Conservation (phyloP, 1,140 invertebrate species). For the Prorops nasuta region DNA sequence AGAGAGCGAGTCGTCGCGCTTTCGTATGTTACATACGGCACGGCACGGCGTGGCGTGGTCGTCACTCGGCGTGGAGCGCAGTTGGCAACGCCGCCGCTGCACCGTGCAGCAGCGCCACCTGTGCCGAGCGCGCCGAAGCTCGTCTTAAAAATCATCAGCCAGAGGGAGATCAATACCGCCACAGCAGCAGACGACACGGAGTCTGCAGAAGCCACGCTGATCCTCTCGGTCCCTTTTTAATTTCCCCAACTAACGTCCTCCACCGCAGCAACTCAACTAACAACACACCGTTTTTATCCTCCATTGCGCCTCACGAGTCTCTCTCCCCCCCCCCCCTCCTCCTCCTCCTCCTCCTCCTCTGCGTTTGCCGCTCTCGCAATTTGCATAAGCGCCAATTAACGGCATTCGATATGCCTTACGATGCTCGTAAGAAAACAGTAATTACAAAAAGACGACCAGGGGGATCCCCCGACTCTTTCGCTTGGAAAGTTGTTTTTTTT, state of each 20-base stretch:
- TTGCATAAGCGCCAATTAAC: too few species aligned
- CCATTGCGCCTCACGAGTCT: neutral
- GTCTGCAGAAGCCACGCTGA: constrained; percentile 8
- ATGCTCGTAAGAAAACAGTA: too few species aligned
- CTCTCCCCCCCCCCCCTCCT: too few species aligned
- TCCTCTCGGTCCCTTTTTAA: constrained; percentile 2
- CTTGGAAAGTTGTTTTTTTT: neutral
- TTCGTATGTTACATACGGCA: too few species aligned
- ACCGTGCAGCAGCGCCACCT: constrained; percentile 35
- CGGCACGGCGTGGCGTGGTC: neutral
- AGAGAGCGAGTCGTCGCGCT: constrained; percentile 1
- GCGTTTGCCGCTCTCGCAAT: too few species aligned
- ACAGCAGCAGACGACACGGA: constrained; percentile 13
- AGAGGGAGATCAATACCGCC: constrained; percentile 38
- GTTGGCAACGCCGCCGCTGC: neutral
- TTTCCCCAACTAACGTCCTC: neutral
- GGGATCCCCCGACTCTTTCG: too few species aligned
- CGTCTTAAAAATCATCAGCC: constrained; percentile 43
- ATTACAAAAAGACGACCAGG: too few species aligned
- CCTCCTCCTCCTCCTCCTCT: too few species aligned
- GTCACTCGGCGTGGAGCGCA: neutral
- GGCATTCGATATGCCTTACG: too few species aligned
- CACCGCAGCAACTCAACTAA: neutral
- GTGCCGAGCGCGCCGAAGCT: constrained; percentile 28
- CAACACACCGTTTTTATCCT: neutral